Evolutionary conservation across 92 coral and sea anemone species (phyloP).

Genomic region (Bergia sp.): DNA sequence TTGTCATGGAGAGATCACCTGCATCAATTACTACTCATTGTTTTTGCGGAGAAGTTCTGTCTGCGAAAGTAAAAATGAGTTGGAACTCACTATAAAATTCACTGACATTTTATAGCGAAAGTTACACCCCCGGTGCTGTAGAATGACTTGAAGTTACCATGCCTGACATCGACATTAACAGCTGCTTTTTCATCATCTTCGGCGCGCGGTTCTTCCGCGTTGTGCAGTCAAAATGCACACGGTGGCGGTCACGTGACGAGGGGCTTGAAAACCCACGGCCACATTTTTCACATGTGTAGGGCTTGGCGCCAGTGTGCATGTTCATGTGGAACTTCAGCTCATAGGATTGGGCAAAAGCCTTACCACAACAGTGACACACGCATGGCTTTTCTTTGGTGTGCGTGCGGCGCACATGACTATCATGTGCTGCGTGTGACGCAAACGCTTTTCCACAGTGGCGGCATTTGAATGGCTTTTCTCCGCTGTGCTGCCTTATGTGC

Average conservation of each 20-base stretch:
- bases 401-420: conserved; percentile 99
- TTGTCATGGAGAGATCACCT: too few relatives aligned
- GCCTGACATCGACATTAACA: conserved; percentile 1
- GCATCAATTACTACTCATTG: too few relatives aligned
- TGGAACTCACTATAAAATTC: too few relatives aligned
- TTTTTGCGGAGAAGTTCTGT: too few relatives aligned
- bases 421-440: conserved; percentile 99
- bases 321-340: conserved; percentile 98
- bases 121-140: background rate
- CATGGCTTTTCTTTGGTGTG: conserved; percentile 99
- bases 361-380: conserved; percentile 95
- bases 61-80: too few relatives aligned
- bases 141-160: background rate
- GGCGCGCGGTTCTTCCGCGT: conserved; percentile 59
- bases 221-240: conserved; percentile 85
- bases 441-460: conserved; percentile 97
- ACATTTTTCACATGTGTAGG: conserved; percentile 97
- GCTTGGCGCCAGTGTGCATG: conserved; percentile 99
- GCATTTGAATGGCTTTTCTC: conserved; percentile 98
- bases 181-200: conserved; percentile 41
- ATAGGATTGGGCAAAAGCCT: conserved; percentile 97
- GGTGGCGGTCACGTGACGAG: conserved; percentile 81
- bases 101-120: too few relatives aligned
- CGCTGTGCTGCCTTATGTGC: conserved; percentile 96
- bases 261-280: conserved; percentile 98